Evolutionary conservation across 2,113 vertebrate species (phyloP), one percentile per base, ranked within the genome.

Genomic region (Eulemur rufifrons): DNA sequence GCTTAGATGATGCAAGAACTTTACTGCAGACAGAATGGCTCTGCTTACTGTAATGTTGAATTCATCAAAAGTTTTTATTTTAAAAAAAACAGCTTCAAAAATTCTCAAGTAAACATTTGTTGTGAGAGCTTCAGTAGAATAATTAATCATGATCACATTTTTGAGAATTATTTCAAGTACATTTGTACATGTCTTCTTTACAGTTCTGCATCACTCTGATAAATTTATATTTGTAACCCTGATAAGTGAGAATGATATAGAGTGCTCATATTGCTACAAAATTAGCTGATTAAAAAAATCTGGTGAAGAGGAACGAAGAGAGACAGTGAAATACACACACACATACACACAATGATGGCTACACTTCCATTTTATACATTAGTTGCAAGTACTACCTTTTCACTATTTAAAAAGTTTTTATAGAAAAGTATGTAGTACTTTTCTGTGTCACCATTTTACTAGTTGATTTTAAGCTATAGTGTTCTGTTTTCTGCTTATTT

Each of bases 1-100:
- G 64, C 90, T 96, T 92, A 84, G 0, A 82, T 96, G 81, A 97
- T 89, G 77, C 66, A 97, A 97, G 50, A 96, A 80, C 74, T 81
- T 25, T 94, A 69, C 39, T 95, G 96, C 94, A 96, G 96, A 97
- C 85, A 96, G 87, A 97, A 97, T 96, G 37, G 84, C 97, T 98
- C 92, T 96, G 50, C 68, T 97, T 98, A 94, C 85, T 69, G 89
- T 88, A 97, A 96, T 96, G 97, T n/a, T 95, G 74, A 98, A 97
- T 96, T 98, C 74, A 97, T 97, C 80, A 93, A 37, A 85, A 54
- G 78, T 91, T 92, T 94, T 95, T 54, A 17, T 54, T 54, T 56
- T 56, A 56, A 56, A 86, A 73, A n/a, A 97, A 95, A 64, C 1
- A 97, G 64, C 71, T 95, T 98, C 66, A 90, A 97, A 98, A 97